These are phyloP conservation scores for Dicerorhinus sumatrensis DNA, from an alignment of 2,113 vertebrate species.

Conservation along the genomic window DNA sequence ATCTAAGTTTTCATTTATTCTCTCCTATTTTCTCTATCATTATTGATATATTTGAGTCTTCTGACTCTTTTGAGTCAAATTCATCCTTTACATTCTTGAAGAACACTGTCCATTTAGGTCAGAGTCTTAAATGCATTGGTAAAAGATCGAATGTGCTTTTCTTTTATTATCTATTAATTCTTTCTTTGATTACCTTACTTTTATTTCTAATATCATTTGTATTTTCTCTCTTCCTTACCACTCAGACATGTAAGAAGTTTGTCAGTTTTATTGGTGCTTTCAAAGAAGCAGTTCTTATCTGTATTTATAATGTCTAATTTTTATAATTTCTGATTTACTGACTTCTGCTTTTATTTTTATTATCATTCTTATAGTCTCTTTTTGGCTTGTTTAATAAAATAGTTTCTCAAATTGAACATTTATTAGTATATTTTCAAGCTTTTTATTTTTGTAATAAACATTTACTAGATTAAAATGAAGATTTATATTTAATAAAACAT, in stretches of 20 bases:
- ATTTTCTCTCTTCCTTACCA: neutral
- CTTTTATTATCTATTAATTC: neutral
- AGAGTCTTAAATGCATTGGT: neutral
- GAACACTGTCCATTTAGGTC: neutral
- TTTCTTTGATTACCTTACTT: neutral
- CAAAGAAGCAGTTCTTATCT: neutral
- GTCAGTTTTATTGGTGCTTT: neutral
- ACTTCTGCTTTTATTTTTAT: neutral
- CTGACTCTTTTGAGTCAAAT: neutral
- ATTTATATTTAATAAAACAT: slow-evolving; percentile 7
- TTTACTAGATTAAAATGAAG: neutral
- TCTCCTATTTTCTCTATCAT: neutral
- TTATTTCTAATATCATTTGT: neutral
- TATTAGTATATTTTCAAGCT: neutral
- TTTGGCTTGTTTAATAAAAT: neutral
- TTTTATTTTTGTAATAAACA: neutral
- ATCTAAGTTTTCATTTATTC: neutral
- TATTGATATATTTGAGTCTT: neutral
- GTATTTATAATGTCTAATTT: neutral
- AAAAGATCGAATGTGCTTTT: neutral
- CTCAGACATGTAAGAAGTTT: neutral
- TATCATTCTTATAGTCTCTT: neutral
- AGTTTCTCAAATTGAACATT: neutral
- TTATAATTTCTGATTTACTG: neutral
- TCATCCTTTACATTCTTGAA: neutral